Evolutionary conservation across 92 coral and sea anemone genomes (phyloP).

Genomic region (Palythoa grandis): DNA sequence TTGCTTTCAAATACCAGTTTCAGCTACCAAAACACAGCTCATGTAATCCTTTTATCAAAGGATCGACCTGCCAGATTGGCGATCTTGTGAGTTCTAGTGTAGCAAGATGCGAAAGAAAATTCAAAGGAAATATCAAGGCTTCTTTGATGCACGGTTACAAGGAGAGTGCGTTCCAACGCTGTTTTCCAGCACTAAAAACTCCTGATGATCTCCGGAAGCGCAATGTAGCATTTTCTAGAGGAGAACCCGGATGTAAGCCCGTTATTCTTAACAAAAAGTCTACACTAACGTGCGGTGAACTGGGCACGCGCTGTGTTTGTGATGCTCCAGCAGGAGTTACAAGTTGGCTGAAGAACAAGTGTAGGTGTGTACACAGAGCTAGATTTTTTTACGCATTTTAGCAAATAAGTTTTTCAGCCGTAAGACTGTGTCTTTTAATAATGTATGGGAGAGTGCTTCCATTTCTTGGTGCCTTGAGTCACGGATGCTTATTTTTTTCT

Average conservation of each 20-base stretch:
- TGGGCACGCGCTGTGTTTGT: constrained; percentile 95
- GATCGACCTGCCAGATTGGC: constrained; percentile 73
- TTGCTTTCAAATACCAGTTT: constrained; percentile 80
- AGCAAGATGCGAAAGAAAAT: constrained; percentile 72
- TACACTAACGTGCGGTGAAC: constrained; percentile 82
- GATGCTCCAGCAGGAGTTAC: constrained; percentile 80
- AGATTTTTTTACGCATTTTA: background rate
- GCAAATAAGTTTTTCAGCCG: background rate
- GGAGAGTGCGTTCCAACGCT: constrained; percentile 54
- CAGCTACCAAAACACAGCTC: constrained; percentile 74
- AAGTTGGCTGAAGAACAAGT: constrained; percentile 66
- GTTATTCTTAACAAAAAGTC: constrained; percentile 17
- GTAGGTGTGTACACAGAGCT: constrained; percentile 62
- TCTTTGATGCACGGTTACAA: constrained; percentile 58
- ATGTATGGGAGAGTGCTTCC: too few relatives aligned
- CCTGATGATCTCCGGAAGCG: constrained; percentile 65
- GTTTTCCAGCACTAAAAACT: constrained; percentile 73
- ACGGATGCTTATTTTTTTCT: too few relatives aligned
- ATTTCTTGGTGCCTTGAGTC: too few relatives aligned
- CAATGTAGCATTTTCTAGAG: constrained; percentile 74
- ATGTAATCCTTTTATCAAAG: constrained; percentile 76
- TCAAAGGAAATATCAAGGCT: constrained; percentile 62
- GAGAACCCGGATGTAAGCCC: constrained; percentile 86
- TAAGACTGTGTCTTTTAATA: background rate
- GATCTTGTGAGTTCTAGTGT: constrained; percentile 84